Percentiles rank a stretch among this genome's conserved stretches.
Conservation (phyloP, 1,140 invertebrate genomes). For the Saccostrea cuccullata region DNA sequence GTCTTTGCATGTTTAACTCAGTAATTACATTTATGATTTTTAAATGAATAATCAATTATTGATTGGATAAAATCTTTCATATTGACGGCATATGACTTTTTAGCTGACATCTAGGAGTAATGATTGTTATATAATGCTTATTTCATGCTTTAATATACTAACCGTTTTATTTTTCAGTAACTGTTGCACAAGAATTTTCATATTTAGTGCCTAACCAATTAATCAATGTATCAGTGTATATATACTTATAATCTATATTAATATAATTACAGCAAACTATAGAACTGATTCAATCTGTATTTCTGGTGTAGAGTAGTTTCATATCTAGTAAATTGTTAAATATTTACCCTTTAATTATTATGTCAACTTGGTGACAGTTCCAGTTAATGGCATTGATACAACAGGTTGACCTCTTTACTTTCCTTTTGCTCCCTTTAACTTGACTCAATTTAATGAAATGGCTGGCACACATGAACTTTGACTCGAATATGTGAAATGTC, state of each 20-base stretch:
- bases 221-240: background rate
- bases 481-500: no score
- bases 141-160: background rate
- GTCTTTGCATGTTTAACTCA: background rate
- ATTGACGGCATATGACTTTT: background rate
- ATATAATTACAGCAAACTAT: background rate
- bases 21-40: background rate
- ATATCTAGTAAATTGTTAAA: no score
- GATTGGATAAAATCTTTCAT: no score
- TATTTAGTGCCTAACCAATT: background rate
- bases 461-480: background rate
- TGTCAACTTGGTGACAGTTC: conserved; percentile 30
- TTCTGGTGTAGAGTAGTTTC: no score
- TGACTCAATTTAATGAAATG: background rate
- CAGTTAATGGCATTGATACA: background rate
- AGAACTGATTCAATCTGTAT: no score
- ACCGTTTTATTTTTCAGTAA: background rate
- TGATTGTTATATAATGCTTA: background rate
- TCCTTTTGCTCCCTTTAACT: background rate
- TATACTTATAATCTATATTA: background rate
- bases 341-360: background rate
- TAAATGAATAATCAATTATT: background rate
- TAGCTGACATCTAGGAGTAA: background rate
- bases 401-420: background rate
- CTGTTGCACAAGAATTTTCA: background rate